phyloP scores from a whole-genome alignment of 2,797 vertebrate genomes.

The Eleutherodactylus coqui region DNA sequence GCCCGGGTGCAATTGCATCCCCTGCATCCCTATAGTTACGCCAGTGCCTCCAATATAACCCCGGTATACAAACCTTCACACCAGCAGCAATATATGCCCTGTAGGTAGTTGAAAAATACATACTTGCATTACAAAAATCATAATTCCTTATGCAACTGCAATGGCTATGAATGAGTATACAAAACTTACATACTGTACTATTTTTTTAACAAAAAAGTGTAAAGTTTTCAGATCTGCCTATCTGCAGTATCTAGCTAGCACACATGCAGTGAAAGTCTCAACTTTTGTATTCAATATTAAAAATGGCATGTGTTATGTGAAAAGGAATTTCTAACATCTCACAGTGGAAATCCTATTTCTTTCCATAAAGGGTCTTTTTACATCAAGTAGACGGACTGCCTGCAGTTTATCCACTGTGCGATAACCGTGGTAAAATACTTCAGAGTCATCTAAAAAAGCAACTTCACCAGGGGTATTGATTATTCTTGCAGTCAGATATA shows the following conservation, averaged over 20 bases:
- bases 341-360: conserved; percentile 7
- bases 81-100: too few species aligned
- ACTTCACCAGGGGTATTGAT: background rate
- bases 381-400: conserved; percentile 10
- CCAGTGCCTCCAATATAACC: too few species aligned
- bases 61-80: too few species aligned
- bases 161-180: background rate
- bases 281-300: conserved; percentile 26
- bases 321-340: conserved; percentile 17
- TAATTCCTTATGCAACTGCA: background rate
- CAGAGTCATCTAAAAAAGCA: conserved; percentile 1
- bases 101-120: background rate
- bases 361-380: conserved; percentile 24
- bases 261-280: conserved; percentile 11
- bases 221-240: background rate
- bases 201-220: background rate
- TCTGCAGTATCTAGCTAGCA: conserved; percentile 1
- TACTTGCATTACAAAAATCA: background rate
- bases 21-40: too few species aligned
- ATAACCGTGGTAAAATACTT: conserved; percentile 9
- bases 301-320: conserved; percentile 17
- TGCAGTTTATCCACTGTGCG: conserved; percentile 10
- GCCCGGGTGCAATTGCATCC: too few species aligned
- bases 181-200: background rate
- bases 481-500: background rate